Evolutionary conservation across 2,113 vertebrate genomes (phyloP), one percentile per base, ranked within the genome.

Genomic region (Burhinus oedicnemus): DNA sequence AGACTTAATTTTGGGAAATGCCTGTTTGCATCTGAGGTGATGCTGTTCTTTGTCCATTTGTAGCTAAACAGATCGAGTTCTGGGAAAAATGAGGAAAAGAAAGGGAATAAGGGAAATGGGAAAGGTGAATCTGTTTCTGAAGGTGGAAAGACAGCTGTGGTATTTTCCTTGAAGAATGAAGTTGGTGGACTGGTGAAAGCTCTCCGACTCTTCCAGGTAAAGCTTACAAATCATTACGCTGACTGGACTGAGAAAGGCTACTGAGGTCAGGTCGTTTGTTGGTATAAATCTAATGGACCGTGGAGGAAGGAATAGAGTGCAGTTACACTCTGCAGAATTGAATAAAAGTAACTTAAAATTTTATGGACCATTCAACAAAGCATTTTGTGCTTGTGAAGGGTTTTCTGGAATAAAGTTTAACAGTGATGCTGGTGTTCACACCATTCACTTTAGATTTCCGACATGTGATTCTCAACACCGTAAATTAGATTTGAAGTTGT

Each of bases 91-190:
- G 98, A 99, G 11, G 99, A 99, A 54, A 98, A 98, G 95, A 98
- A 97, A 85, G 95, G 93, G n/a, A 97, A 94, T 22, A 98, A 98
- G 38, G 98, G 92, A 82, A 98, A 97, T 23, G 92, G 95, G 66
- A 98, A 96, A 87, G 86, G 81, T 21, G 98, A 98, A 75, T 74
- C 96, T n/a, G 66, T 85, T 64, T 51, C 94, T 9, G 99, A 99
- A 90, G 93, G 97, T 30, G 98, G 98, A 96, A 99, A 98, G 98
- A 99, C 99, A 1, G 99, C 99, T 0, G 98, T 99, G 61, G 98
- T 99, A 19, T 99, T 99, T 96, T 99, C 99, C 60, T 94, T 99
- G 97, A 99, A 99, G 98, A 99, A 99, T 15, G 99, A 99, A 98
- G 99, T 99, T 32, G 99, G 99, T 30, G 99, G 99, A 91, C 90